Conservation (phyloP, 2,113 vertebrate species). For the Clarias magur region DNA sequence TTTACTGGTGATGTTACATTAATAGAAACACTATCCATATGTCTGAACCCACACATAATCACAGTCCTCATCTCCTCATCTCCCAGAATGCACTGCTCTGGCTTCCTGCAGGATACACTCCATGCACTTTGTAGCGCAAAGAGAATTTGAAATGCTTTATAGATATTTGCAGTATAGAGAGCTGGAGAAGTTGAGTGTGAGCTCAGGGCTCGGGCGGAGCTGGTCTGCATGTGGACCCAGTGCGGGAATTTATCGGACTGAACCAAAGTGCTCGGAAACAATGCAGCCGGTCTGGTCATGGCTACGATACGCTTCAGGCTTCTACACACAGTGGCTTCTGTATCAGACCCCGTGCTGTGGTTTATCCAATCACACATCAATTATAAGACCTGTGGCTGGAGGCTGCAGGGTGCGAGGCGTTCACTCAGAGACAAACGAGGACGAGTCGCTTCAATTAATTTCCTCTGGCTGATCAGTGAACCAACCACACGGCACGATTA, state of each 20-base stretch:
- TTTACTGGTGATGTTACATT: neutral
- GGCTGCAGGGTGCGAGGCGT: neutral
- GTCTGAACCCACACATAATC: neutral
- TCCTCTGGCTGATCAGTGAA: neutral
- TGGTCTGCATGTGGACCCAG: neutral
- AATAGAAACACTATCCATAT: neutral
- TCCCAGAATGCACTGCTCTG: neutral
- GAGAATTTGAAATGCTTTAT: neutral
- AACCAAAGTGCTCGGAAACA: too few relatives aligned
- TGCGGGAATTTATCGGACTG: too few relatives aligned
- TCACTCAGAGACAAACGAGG: neutral
- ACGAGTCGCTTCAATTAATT: neutral
- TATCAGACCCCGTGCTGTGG: neutral
- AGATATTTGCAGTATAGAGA: neutral
- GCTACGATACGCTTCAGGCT: neutral
- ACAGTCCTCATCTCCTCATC: neutral
- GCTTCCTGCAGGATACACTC: neutral
- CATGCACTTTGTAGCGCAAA: neutral
- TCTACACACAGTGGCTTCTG: neutral
- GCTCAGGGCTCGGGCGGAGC: neutral
- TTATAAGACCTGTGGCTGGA: neutral
- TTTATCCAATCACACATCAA: neutral
- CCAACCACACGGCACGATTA: neutral
- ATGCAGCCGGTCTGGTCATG: neutral
- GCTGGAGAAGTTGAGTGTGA: neutral